Evolutionary conservation across 2,888 invertebrate species (phyloP).

Genomic region (Salticus scenicus): DNA sequence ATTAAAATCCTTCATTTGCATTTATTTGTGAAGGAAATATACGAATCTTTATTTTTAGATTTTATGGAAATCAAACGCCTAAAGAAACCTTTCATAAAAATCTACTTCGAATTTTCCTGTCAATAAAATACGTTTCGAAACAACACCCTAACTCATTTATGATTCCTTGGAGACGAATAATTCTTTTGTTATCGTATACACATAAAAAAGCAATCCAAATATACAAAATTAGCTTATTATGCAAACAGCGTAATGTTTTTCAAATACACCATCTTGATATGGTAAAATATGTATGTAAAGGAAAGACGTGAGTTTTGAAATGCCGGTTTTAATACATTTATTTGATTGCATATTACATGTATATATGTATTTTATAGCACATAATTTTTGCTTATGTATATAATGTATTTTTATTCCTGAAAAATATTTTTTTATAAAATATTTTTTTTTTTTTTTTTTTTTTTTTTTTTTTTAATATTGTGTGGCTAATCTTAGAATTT

Average conservation of each 20-base stretch:
- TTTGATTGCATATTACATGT: too few species aligned
- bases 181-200: conserved; percentile 21
- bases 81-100: conserved; percentile 29
- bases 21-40: background rate
- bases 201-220: conserved; percentile 42
- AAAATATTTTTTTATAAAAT: too few species aligned
- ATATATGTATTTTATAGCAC: too few species aligned
- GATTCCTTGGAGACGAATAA: conserved; percentile 7
- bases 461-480: too few species aligned
- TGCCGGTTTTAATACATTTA: conserved; percentile 4
- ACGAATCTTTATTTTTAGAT: conserved; percentile 41
- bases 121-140: conserved; percentile 22
- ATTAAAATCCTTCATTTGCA: background rate
- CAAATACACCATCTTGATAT: conserved; percentile 23
- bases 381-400: too few species aligned
- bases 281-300: conserved; percentile 27
- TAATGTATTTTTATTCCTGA: too few species aligned
- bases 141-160: conserved; percentile 15
- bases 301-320: conserved; percentile 22
- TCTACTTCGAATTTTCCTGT: conserved; percentile 21
- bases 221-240: conserved; percentile 52
- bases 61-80: conserved; percentile 10
- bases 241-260: conserved; percentile 38
- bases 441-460: too few species aligned
- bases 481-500: too few species aligned